Evolutionary conservation across 2,797 vertebrate species (phyloP), one percentile per base, ranked within the genome.

Genomic region (Karalla daura): DNA sequence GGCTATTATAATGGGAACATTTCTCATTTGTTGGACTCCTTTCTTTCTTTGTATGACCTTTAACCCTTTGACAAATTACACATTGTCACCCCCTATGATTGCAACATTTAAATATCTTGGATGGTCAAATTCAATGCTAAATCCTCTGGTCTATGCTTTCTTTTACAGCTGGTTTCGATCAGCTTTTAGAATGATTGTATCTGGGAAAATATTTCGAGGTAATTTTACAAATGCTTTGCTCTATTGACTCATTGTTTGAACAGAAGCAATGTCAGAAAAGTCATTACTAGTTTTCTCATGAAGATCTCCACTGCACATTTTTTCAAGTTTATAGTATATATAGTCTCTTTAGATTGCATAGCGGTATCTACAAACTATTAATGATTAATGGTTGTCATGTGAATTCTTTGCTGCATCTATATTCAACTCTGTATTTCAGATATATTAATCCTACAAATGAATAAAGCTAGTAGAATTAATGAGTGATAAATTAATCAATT

Each of bases 71-170:
- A 46, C 3, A 5, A 2, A n/a, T 28, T 13, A 7, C 17, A 6
- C 4, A 5, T 17, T 35, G 7, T 3, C 35, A 17, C 6, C 25
- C 2, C 1, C 21, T 13, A 4, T 52, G 3, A 5, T 36, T 36
- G 49, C 35, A 36, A 4, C 5, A 0, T 23, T 53, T 2, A 53
- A 53, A 5, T 53, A 35, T 33, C 21, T 39, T 25, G 5, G 20
- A 9, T 3, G 37, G 2, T 53, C 35, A 37, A 53, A 53, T 17
- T 39, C 35, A 37, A 25, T 53, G 51, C 35, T 53, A 13, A 53
- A 96, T 61, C 95, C 95, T 14, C 83, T 96, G 39, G 88, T 97
- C 65, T 97, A 96, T 64, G 94, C 94, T 4, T 95, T 95, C 81
- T 96, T 95, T 85, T 95, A 95, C 67, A 85, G 81, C 15, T 96